Evolutionary conservation across 2,113 vertebrate species (phyloP).

Genomic region (Catagonus wagneri): DNA sequence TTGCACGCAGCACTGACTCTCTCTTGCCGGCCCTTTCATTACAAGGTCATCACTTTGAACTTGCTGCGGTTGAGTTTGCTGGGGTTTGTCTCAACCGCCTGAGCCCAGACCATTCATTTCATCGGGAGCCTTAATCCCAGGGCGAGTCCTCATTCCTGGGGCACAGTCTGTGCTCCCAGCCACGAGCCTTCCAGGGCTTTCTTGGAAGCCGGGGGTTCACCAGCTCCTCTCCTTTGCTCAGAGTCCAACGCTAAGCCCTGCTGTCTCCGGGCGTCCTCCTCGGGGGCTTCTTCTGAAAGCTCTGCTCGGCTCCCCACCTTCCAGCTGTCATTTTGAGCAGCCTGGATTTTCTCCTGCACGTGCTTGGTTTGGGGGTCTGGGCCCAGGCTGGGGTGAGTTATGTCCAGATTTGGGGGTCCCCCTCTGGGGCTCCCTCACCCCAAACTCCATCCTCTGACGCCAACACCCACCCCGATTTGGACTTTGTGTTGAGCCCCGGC

Average conservation of each 20-base stretch:
- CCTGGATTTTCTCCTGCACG: not conserved
- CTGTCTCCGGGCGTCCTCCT: too few relatives aligned
- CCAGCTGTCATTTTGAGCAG: not conserved
- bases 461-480: not conserved
- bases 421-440: not conserved
- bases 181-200: not conserved
- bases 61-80: too few relatives aligned
- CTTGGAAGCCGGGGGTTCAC: rapidly evolving
- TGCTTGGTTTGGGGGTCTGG: not conserved
- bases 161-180: too few relatives aligned
- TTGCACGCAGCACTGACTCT: rapidly evolving
- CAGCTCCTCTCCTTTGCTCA: not conserved
- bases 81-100: too few relatives aligned
- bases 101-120: too few relatives aligned
- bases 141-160: not conserved
- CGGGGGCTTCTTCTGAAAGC: too few relatives aligned
- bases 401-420: not conserved
- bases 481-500: rapidly evolving
- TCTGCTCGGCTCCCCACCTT: not conserved
- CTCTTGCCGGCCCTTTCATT: too few relatives aligned
- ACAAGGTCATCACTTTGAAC: too few relatives aligned
- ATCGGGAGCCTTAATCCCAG: too few relatives aligned
- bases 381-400: too few relatives aligned
- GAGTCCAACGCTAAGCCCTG: not conserved
- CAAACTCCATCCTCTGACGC: not conserved